phyloP scores from a whole-genome alignment of 2,797 vertebrate genomes.

The Brachymystax lenok region DNA sequence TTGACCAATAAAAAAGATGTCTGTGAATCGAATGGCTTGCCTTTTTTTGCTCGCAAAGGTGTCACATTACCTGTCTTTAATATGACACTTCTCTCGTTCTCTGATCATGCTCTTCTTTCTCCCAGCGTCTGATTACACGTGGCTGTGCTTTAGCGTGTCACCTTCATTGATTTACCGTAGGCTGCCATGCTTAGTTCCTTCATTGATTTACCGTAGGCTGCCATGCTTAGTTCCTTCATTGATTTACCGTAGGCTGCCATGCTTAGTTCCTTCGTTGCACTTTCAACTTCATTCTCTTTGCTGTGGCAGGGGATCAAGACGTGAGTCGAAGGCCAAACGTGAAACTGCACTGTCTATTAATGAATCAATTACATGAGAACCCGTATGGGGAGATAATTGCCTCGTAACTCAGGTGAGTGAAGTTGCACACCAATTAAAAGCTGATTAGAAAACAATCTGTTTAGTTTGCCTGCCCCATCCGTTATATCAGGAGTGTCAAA shows the following conservation, averaged over 20 bases:
- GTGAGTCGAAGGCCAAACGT: conserved; percentile 13
- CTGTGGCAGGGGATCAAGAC: conserved; percentile 41
- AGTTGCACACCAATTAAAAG: conserved; percentile 56
- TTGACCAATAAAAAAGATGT: conserved; percentile 81
- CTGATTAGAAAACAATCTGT: conserved; percentile 54
- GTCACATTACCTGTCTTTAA: conserved; percentile 26
- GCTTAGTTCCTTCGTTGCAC: conserved; percentile 16
- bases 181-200: too few species aligned
- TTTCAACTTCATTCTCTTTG: conserved; percentile 40
- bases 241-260: conserved; percentile 41
- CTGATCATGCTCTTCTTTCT: conserved; percentile 19
- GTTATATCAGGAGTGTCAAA: conserved; percentile 3
- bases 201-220: conserved; percentile 35
- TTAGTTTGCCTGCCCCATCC: conserved; percentile 42
- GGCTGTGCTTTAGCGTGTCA: conserved; percentile 16
- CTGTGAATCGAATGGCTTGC: conserved; percentile 64
- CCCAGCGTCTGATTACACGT: not conserved
- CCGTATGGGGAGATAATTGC: conserved; percentile 43
- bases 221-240: conserved; percentile 28
- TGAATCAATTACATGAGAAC: conserved; percentile 51
- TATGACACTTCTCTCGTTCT: not conserved
- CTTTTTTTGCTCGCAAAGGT: not conserved
- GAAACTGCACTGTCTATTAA: conserved; percentile 46
- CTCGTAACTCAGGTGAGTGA: conserved; percentile 49
- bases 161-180: conserved; percentile 18